phyloP scores from a whole-genome alignment of 2,888 invertebrate species.

The Ernsta delagoae region DNA sequence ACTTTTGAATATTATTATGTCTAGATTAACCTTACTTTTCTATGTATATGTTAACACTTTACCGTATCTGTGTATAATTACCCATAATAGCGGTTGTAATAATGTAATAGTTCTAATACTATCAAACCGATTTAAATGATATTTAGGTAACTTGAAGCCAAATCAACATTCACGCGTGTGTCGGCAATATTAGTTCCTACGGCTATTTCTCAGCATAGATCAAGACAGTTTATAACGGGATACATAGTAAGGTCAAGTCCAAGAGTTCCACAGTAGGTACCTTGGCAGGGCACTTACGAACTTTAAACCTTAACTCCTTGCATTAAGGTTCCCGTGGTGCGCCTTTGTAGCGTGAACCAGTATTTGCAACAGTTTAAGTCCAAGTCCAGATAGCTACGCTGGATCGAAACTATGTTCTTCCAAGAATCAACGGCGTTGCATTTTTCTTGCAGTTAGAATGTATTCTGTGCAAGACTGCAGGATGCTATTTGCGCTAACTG shows the following conservation, averaged over 20 bases:
- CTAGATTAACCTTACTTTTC: too few species aligned
- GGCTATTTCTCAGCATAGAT: slow-evolving; percentile 38
- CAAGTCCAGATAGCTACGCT: background rate
- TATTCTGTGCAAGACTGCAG: slow-evolving; percentile 6
- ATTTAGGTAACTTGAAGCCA: background rate
- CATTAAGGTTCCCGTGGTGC: background rate
- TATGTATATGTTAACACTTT: too few species aligned
- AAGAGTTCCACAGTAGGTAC: background rate
- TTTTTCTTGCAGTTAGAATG: slow-evolving; percentile 47
- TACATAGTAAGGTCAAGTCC: slow-evolving; percentile 26
- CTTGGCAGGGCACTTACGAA: background rate
- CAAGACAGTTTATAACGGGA: slow-evolving; percentile 47
- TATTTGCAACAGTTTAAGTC: background rate
- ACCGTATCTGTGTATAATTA: too few species aligned
- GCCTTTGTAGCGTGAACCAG: slow-evolving; percentile 5
- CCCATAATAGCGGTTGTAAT: too few species aligned
- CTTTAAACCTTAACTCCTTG: background rate
- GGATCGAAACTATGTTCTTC: slow-evolving; percentile 6
- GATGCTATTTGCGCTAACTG: slow-evolving; percentile 23
- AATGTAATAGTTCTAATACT: too few species aligned
- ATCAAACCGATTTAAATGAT: background rate
- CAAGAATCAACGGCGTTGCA: slow-evolving; percentile 43
- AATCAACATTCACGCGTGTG: background rate
- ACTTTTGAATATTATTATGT: too few species aligned
- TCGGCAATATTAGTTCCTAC: background rate